Evolutionary conservation across 2,113 vertebrate genomes (phyloP).

Genomic region (Laticauda colubrina): DNA sequence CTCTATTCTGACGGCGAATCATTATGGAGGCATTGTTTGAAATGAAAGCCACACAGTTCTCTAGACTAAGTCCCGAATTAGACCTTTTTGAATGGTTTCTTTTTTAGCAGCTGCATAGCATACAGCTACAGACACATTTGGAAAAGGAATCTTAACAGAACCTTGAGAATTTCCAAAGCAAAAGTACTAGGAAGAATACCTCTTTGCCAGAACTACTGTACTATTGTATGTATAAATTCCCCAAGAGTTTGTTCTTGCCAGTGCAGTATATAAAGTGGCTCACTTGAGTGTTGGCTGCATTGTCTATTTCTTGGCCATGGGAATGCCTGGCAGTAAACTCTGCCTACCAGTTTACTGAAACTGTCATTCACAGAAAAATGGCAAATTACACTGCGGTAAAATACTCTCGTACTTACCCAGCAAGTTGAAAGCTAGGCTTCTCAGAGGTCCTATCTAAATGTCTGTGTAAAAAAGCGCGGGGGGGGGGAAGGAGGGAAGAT

Average conservation of each 20-base stretch:
- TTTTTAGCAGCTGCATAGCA: background rate
- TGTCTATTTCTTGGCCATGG: background rate
- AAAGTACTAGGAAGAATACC: background rate
- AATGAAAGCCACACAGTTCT: background rate
- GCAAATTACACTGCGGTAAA: background rate
- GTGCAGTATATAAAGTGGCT: background rate
- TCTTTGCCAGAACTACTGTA: background rate
- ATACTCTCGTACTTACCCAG: background rate
- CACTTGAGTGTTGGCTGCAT: background rate
- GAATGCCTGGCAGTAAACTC: background rate
- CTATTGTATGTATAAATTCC: background rate
- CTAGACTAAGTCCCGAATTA: background rate
- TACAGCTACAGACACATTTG: background rate
- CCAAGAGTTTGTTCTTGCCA: background rate
- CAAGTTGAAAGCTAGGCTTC: background rate
- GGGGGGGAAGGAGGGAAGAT: fast-evolving
- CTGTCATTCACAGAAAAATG: background rate
- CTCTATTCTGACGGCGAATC: background rate
- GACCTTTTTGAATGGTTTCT: background rate
- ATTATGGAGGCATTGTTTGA: background rate
- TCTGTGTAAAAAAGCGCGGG: background rate
- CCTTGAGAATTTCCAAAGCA: background rate
- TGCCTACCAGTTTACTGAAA: background rate
- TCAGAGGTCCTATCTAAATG: background rate
- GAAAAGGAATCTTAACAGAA: background rate